phyloP scores from a whole-genome alignment of 2,888 invertebrate genomes.

The Rhamnusium bicolor region DNA sequence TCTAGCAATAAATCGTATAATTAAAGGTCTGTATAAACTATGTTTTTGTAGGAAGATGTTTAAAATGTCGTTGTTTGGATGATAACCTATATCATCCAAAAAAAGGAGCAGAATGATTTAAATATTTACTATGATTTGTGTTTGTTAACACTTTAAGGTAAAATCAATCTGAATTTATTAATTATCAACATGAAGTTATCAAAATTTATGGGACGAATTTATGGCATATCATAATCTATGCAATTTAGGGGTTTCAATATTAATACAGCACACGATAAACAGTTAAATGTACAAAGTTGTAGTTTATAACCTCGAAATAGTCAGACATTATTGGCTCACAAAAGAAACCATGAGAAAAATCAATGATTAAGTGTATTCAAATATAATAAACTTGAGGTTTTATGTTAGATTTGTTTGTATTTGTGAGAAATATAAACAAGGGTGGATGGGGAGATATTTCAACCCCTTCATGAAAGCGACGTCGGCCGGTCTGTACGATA shows the following conservation, averaged over 20 bases:
- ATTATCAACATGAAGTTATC: background rate
- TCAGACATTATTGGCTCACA: slow-evolving; percentile 1
- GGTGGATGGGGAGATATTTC: slow-evolving; percentile 37
- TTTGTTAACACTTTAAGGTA: no score
- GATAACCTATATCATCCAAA: no score
- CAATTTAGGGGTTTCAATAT: background rate
- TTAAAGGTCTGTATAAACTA: no score
- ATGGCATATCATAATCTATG: background rate
- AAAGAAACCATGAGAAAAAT: slow-evolving; percentile 25
- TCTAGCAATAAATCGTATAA: no score
- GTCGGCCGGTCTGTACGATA: slow-evolving; percentile 59
- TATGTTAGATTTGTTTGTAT: slow-evolving; percentile 31
- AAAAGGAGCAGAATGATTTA: no score
- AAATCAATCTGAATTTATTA: background rate
- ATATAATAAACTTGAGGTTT: slow-evolving; percentile 33
- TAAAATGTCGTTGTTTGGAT: no score
- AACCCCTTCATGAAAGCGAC: slow-evolving; percentile 45
- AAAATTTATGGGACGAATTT: slow-evolving; percentile 3
- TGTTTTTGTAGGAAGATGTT: no score
- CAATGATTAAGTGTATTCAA: slow-evolving; percentile 33
- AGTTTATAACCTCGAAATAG: slow-evolving; percentile 1
- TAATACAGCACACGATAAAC: slow-evolving; percentile 6
- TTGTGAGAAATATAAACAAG: slow-evolving; percentile 50
- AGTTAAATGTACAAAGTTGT: slow-evolving; percentile 9
- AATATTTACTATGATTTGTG: no score